Base-by-base conservation (phyloP, 2,888 invertebrate species). In the Branchinecta sandiegonensis region DNA sequence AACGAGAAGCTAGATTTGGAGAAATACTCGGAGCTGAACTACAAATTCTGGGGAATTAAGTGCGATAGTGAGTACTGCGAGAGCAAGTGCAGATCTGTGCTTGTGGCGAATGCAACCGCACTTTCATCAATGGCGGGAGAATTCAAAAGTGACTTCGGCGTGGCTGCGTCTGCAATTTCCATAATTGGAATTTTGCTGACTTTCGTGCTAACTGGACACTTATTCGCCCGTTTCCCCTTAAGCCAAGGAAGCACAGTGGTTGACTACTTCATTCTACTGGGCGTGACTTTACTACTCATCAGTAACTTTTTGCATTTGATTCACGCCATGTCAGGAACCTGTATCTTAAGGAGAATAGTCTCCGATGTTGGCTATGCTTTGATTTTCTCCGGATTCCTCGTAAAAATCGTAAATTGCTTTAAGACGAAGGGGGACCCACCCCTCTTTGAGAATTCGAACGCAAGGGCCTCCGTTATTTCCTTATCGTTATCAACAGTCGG, bases 91-190 rank as follows among this genome's bases (percentile, higher is more conserved):
- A 56, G 8, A 14, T 10, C 56, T 14, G 17, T n/a, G n/a, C 8
- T 17, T 14, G 10, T 56, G 9, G 17, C 56, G 17, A 56, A 56
- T 10, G 56, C 56, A 56, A 56, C 56, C 14, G n/a, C 56, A 1
- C 56, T 56, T 56, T 17, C 10, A 2, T 56, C 56, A 10, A 56
- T 56, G 56, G 56, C 56, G 17, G 56, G 56, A 14, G 56, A 56
- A 56, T 56, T 56, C 17, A 56, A 56, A 56, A 56, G 56, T 56
- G 56, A 56, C 10, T 56, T 56, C 9, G 56, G 56, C 10, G 56
- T 56, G n/a, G 56, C 56, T 56, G 56, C 56, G 8, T 56, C 56
- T 14, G 9, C 56, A 8, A 56, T 56, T 14, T 56, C 56, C n/a
- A 17, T 56, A 56, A 56, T 56, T 10, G 56, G 56, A 8, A 56